Evolutionary conservation across 2,113 vertebrate genomes (phyloP).

Genomic region (Dissostichus mawsoni): DNA sequence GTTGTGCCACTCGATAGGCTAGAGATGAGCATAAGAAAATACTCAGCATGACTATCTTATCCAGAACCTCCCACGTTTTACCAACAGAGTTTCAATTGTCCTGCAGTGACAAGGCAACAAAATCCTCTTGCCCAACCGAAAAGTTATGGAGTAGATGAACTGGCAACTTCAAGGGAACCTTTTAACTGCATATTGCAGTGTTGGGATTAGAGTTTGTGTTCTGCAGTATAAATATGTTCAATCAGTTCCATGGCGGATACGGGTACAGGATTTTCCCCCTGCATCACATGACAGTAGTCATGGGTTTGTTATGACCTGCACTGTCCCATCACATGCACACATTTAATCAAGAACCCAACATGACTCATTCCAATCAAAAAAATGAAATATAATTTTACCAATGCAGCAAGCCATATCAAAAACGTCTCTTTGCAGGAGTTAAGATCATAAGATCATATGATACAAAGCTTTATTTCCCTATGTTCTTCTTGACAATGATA

Average conservation of each 20-base stretch:
- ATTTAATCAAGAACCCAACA: conserved; percentile 43
- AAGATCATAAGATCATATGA: conserved; percentile 9
- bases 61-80: background rate
- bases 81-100: conserved; percentile 2
- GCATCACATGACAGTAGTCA: conserved; percentile 77
- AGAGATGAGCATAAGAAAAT: conserved; percentile 26
- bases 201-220: background rate
- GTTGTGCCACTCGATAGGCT: conserved; percentile 16
- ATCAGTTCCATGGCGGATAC: background rate
- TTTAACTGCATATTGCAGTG: background rate
- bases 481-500: background rate
- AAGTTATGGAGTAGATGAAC: background rate
- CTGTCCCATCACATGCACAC: conserved; percentile 65
- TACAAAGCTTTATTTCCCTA: background rate
- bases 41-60: conserved; percentile 3
- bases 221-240: background rate
- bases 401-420: background rate
- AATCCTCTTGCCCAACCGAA: background rate
- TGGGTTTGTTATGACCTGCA: conserved; percentile 44
- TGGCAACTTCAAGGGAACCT: background rate
- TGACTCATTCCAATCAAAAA: conserved; percentile 11
- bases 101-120: background rate
- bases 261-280: conserved; percentile 14
- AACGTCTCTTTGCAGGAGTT: background rate
- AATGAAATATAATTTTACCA: conserved; percentile 30